Evolutionary conservation across 2,113 vertebrate species (phyloP), one percentile per base, ranked within the genome.

Genomic region (Protobothrops flavoviridis): DNA sequence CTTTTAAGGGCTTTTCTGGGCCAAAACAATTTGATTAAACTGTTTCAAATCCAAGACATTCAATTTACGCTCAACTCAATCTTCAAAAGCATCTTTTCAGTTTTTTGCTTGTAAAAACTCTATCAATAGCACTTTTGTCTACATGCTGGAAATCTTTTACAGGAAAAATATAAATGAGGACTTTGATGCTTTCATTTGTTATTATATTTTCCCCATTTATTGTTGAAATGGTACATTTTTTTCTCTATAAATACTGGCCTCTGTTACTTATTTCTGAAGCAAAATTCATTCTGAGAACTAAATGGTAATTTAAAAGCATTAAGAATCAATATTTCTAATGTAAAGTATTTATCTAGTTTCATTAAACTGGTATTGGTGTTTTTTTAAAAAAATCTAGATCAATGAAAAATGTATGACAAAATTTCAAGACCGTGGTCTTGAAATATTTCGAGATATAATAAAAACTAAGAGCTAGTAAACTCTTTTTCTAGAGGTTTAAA

Each of bases 231-330:
- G 33, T 9, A 43, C 52, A 93, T 64, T 12, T 94, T 95, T 91
- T 26, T 7, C 15, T 17, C n/a, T 88, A 26, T 29, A 10, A 12
- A 10, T 23, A 50, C 39, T 96, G n/a, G 29, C 89, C 5, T 12
- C 55, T 55, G 53, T 53, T 85, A 90, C 85, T 87, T 74, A 90
- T 93, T 92, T 92, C 81, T 89, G 53, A 12, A 52, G 55, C 56
- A 93, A 2, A 53, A 91, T 93, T 93, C 90, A 93, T 94, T 93
- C 69, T 69, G n/a, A 20, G 81, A 92, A 45, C 9, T 33, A 92
- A 90, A 91, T 45, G 45, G 48, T 93, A 95, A 59, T 93, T 92
- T 21, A 81, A 17, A 91, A 96, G 94, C 85, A 95, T 59, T 88
- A 95, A 81, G 86, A 94, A 93, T 56, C 85, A 88, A 0, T 39